Conservation (phyloP, 2,113 vertebrate genomes). For the Hippoglossus stenolepis region DNA sequence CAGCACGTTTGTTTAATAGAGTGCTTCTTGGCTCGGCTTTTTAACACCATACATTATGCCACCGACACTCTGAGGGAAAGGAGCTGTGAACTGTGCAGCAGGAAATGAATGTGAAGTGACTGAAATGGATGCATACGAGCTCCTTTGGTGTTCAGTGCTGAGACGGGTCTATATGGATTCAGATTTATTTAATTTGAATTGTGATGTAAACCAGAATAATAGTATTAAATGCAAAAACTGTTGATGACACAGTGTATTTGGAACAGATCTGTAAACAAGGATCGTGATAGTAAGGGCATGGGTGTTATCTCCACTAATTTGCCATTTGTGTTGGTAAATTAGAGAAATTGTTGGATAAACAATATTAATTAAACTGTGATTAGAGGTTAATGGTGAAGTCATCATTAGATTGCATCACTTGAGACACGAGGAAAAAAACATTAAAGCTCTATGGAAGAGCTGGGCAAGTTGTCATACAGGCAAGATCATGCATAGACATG, state of each 20-base stretch:
- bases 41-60: conserved; percentile 30
- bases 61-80: conserved; percentile 28
- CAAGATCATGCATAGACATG: background rate
- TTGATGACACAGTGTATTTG: background rate
- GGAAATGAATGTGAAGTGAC: conserved; percentile 43
- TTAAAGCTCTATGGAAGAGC: no score
- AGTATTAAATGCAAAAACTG: background rate
- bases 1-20: conserved; percentile 43
- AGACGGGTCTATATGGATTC: conserved; percentile 5
- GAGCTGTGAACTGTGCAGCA: conserved; percentile 39
- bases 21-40: conserved; percentile 48
- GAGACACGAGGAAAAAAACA: no score
- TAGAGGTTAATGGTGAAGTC: background rate
- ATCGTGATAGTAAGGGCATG: background rate
- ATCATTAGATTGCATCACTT: background rate
- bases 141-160: background rate
- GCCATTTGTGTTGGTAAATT: background rate
- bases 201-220: conserved; percentile 8
- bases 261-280: conserved; percentile 1
- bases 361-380: background rate
- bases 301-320: background rate
- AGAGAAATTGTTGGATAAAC: background rate
- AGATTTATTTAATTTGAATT: background rate
- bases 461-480: background rate
- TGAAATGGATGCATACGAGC: conserved; percentile 59